Percentiles rank a stretch among this genome's conserved stretches.
These are phyloP conservation scores for Oriolus oriolus DNA, from an alignment of 2,113 vertebrate species.

Conservation along the genomic window DNA sequence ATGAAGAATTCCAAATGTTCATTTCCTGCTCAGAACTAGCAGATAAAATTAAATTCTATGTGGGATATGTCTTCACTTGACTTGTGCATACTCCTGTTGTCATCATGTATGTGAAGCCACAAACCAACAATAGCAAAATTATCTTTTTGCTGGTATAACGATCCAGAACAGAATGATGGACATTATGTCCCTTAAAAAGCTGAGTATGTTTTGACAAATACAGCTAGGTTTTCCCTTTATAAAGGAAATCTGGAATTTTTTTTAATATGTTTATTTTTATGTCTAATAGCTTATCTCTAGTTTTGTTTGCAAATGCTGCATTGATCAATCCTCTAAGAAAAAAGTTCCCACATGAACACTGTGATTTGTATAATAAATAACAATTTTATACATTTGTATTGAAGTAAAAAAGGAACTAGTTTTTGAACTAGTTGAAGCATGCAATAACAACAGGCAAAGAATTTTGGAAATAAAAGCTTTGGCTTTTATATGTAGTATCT, in stretches of 20 bases:
- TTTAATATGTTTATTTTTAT: not conserved
- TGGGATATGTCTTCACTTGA: not conserved
- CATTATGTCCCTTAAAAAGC: not conserved
- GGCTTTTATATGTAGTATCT: not conserved
- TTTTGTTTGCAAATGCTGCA: not conserved
- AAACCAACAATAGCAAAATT: not conserved
- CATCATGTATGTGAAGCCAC: not conserved
- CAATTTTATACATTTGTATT: not conserved
- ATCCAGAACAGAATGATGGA: not conserved
- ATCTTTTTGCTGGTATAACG: not conserved
- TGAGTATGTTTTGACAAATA: not conserved
- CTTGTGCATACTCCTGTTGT: not conserved
- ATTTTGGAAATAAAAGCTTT: not conserved
- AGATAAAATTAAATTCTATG: constrained; percentile 44
- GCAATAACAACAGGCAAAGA: not conserved
- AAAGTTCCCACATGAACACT: not conserved
- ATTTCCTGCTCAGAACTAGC: not conserved
- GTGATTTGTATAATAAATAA: not conserved
- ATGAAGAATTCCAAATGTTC: constrained; percentile 9
- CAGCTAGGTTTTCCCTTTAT: not conserved
- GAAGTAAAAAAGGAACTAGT: not conserved
- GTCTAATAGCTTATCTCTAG: not conserved
- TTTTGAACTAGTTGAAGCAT: not conserved
- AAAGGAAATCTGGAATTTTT: not conserved
- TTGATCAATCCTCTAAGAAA: not conserved